Evolutionary conservation across 2,797 vertebrate species (phyloP).

Genomic region (Xenentodon cancila): DNA sequence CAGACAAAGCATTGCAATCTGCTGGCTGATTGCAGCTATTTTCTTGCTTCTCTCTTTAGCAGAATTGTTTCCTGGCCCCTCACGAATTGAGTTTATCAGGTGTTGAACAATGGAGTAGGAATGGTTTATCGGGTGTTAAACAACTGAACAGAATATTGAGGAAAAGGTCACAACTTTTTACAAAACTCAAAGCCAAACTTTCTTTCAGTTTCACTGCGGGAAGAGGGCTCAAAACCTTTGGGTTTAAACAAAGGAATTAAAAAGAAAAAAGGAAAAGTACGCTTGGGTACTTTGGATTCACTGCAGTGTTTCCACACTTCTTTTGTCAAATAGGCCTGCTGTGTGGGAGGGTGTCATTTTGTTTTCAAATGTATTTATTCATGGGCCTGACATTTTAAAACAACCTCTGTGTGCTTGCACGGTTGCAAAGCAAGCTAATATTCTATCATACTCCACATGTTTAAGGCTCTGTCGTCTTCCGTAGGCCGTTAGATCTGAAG

Average conservation of each 20-base stretch:
- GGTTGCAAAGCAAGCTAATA: constrained; percentile 70
- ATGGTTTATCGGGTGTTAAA: constrained; percentile 67
- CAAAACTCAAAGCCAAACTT: constrained; percentile 64
- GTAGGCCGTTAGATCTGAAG: constrained; percentile 51
- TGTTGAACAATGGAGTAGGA: constrained; percentile 62
- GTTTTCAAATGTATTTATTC: constrained; percentile 78
- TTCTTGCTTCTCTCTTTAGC: constrained; percentile 67
- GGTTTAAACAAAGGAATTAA: constrained; percentile 16
- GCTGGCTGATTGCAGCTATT: constrained; percentile 71
- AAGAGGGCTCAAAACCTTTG: constrained; percentile 52
- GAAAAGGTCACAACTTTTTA: constrained; percentile 56
- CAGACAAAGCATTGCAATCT: constrained; percentile 76
- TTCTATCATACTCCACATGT: constrained; percentile 60
- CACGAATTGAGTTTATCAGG: constrained; percentile 68
- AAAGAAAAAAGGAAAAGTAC: constrained; percentile 7
- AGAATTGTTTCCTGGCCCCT: constrained; percentile 73
- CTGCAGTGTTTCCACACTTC: constrained; percentile 40
- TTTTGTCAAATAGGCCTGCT: constrained; percentile 39
- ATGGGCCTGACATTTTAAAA: constrained; percentile 75
- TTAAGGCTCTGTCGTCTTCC: constrained; percentile 46
- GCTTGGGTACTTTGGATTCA: constrained; percentile 40
- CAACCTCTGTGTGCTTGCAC: constrained; percentile 62
- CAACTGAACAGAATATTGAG: constrained; percentile 52
- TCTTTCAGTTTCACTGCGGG: constrained; percentile 58
- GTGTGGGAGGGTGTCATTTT: constrained; percentile 69